A percentile compares a stretch with the other conserved stretches of the same genome.
Evolutionary conservation across 2,113 vertebrate genomes (phyloP).

Genomic region (Onychostoma macrolepis): DNA sequence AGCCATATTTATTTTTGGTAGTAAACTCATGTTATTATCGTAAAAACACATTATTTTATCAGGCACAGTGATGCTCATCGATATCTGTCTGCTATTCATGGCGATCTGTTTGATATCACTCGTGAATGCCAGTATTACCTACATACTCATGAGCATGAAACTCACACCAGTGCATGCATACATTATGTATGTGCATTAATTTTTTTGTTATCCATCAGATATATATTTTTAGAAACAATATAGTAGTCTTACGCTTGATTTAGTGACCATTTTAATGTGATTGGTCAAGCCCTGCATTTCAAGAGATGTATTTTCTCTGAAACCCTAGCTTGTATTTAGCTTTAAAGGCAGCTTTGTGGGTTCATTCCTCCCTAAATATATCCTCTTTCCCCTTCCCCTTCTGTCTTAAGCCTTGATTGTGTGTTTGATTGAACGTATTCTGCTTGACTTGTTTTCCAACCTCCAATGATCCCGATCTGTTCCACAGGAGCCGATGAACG

Average conservation of each 20-base stretch:
- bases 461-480: slow-evolving; percentile 53
- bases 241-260: slow-evolving; percentile 26
- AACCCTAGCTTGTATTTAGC: slow-evolving; percentile 17
- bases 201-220: slow-evolving; percentile 45
- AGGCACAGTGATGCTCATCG: slow-evolving; percentile 40
- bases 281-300: slow-evolving; percentile 19
- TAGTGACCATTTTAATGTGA: background rate
- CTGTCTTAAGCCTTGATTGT: slow-evolving; percentile 1
- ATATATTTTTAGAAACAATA: slow-evolving; percentile 11
- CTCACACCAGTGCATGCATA: slow-evolving; percentile 53
- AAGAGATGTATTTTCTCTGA: background rate
- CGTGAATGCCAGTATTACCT: slow-evolving; percentile 49
- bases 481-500: slow-evolving; percentile 98
- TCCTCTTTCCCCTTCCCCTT: slow-evolving; percentile 46
- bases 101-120: slow-evolving; percentile 46
- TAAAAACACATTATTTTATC: slow-evolving; percentile 34
- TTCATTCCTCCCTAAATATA: slow-evolving; percentile 32
- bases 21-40: slow-evolving; percentile 24
- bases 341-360: background rate
- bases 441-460: background rate
- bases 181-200: slow-evolving; percentile 47
- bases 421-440: background rate
- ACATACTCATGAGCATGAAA: slow-evolving; percentile 53
- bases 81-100: slow-evolving; percentile 53
- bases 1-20: slow-evolving; percentile 57